Conservation (phyloP, 2,797 vertebrate species). For the Danio tinwini region DNA sequence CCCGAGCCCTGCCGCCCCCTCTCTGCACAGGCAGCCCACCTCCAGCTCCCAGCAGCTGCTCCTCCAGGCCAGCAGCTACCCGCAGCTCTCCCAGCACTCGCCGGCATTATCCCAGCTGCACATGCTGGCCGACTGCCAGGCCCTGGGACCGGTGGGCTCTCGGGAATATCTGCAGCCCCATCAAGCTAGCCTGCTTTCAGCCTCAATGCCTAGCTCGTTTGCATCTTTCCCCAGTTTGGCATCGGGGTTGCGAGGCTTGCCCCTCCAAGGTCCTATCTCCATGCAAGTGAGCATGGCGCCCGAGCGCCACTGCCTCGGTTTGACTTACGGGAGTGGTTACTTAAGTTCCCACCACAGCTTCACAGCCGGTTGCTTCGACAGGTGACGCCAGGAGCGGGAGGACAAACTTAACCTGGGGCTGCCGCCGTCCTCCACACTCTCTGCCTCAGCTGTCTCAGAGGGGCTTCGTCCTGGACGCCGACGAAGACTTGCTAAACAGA, state of each 20-base stretch:
- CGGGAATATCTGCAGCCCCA: constrained; percentile 84
- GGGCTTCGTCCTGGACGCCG: constrained; percentile 57
- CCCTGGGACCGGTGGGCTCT: constrained; percentile 81
- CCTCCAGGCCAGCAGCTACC: constrained; percentile 80
- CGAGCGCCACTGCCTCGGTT: constrained; percentile 82
- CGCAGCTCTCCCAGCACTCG: constrained; percentile 77
- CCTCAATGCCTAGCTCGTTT: constrained; percentile 64
- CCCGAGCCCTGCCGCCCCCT: constrained; percentile 68
- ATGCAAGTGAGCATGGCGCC: constrained; percentile 82
- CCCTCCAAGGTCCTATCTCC: constrained; percentile 78
- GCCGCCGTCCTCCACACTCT: constrained; percentile 75
- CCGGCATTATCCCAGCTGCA: constrained; percentile 80
- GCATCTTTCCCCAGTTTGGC: constrained; percentile 73
- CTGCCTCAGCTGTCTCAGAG: constrained; percentile 52
- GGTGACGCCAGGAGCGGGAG: constrained; percentile 82
- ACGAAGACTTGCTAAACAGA: constrained; percentile 77
- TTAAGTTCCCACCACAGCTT: constrained; percentile 79
- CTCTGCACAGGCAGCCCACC: constrained; percentile 62
- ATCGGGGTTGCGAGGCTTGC: constrained; percentile 71
- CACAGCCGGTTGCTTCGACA: constrained; percentile 84
- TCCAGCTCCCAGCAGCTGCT: constrained; percentile 80
- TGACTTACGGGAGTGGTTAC: constrained; percentile 81
- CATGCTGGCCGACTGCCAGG: constrained; percentile 80
- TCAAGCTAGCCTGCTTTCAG: constrained; percentile 74
- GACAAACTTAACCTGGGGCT: constrained; percentile 67